Base-by-base conservation (phyloP, 2,797 vertebrate species). In the Bovichtus diacanthus region DNA sequence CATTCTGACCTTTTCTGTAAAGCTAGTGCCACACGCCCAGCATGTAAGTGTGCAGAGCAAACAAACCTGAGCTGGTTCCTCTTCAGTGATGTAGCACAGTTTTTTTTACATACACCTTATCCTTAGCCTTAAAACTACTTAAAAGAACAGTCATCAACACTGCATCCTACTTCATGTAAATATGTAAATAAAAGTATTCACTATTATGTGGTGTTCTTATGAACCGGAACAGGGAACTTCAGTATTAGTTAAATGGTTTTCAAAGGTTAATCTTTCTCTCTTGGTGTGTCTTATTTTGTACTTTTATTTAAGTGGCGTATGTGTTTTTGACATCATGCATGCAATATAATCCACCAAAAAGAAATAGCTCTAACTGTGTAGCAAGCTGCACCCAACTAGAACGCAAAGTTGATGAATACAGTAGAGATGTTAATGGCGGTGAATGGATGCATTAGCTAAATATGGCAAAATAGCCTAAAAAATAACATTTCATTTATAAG, bases 111-210 rank as follows among this genome's bases (percentile, higher is more conserved):
- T 29, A 60, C 47, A 83, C 43, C 86, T 76, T 84, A 86, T 92
- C 72, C 60, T 72, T 82, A 87, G 87, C 89, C 82, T 95, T 94
- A 93, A 93, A 92, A 74, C 69, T 44, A 64, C 74, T 76, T 69
- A 62, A 83, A 70, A 81, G 39, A 83, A 84, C 70, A 63, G 82
- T 93, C 74, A 69, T 69, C 58, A 80, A 83, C 85, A 91, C 80
- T 85, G 85, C 85, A 76, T 81, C 79, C 46, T 81, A 44, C 38
- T 72, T 76, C 51, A 71, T 90, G 88, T 93, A 89, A n/a, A 88
- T 90, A 86, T 94, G 91, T 94, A 92, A 88, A 92, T 93, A 90
- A 67, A 85, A 51, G 16, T 81, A 87, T 86, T 80, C 78, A 75
- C 80, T 62, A 87, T 80, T 19, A 65, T 61, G 65, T 86, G 84